Base-by-base conservation (phyloP, 2,797 vertebrate species). In the Bradypodion ventrale region DNA sequence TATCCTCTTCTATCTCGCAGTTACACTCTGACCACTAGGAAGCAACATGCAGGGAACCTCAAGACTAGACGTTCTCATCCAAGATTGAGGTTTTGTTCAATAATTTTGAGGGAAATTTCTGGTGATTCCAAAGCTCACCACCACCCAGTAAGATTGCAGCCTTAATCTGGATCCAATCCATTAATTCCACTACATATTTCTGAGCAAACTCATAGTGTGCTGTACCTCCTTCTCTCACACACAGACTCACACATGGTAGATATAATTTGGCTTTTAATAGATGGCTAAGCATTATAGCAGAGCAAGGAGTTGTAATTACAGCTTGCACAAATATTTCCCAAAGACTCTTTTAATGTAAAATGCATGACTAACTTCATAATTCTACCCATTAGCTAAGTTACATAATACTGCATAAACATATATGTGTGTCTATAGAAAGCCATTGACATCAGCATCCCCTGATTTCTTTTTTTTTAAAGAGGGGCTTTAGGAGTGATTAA, bases 401-500 rank as follows among this genome's bases (percentile, higher is more conserved):
- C 91, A 94, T 94, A 94, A 94, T 92, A 92, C 88, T 93, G 83
- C 87, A 86, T 92, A 94, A 94, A 92, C 87, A 89, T 92, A 84
- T 88, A 92, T 92, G 88, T 92, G 91, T 90, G 90, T 82, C 79
- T 85, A 52, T 82, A 85, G 82, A 90, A 87, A 82, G 83, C 93
- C 83, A 76, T 66, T 65, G 0, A 87, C 91, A 83, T 92, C 82
- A 70, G 74, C 56, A 69, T 84, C 77, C 52, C 85, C 86, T 78
- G 83, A 52, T 37, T 56, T 66, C 3, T 32, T 29, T 32, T n/a
- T 12, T 32, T 52, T 16, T 87, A 90, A 56, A 56, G 6, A 19
- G 87, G 88, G 93, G 88, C 68, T 92, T 93, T 91, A 93, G 87
- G 68, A 13, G 25, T 92, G 94, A 96, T 93, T 90, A 95, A 94